phyloP scores from a whole-genome alignment of 2,797 vertebrate genomes.

The Nannoperca obscura region DNA sequence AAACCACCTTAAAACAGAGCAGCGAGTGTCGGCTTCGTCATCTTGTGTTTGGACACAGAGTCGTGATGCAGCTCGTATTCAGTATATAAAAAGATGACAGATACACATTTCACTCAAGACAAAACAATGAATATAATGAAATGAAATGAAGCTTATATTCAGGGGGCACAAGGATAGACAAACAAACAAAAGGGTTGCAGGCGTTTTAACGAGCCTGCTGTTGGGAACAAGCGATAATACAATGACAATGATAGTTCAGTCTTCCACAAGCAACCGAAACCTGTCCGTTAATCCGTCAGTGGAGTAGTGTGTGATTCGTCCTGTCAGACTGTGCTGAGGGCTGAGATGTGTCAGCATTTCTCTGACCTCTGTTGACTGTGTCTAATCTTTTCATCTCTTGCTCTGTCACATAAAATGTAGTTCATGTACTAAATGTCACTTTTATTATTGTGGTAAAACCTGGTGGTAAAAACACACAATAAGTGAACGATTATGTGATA shows the following conservation, averaged over 20 bases:
- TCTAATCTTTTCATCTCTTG: neutral
- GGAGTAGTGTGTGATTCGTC: too few species aligned
- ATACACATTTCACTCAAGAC: neutral
- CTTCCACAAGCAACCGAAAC: neutral
- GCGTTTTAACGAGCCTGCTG: too few species aligned
- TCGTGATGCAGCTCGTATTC: neutral
- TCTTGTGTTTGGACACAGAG: neutral
- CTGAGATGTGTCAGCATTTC: neutral
- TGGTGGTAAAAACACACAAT: neutral
- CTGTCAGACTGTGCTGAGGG: neutral
- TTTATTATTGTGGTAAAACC: neutral
- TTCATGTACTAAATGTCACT: neutral
- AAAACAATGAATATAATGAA: neutral
- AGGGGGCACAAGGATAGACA: neutral
- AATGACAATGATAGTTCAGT: neutral
- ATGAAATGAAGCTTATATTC: neutral
- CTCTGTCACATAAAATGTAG: neutral
- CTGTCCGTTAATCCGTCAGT: accelerated
- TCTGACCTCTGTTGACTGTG: too few species aligned
- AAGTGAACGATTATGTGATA: neutral
- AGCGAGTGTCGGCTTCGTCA: neutral
- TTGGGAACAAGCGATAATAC: neutral
- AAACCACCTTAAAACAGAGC: conserved; percentile 16
- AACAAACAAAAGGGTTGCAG: neutral
- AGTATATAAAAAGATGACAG: too few species aligned